A percentile compares a stretch with the other conserved stretches of the same genome.
Conservation (phyloP, 2,113 vertebrate species). For the Pterophyllum scalare region DNA sequence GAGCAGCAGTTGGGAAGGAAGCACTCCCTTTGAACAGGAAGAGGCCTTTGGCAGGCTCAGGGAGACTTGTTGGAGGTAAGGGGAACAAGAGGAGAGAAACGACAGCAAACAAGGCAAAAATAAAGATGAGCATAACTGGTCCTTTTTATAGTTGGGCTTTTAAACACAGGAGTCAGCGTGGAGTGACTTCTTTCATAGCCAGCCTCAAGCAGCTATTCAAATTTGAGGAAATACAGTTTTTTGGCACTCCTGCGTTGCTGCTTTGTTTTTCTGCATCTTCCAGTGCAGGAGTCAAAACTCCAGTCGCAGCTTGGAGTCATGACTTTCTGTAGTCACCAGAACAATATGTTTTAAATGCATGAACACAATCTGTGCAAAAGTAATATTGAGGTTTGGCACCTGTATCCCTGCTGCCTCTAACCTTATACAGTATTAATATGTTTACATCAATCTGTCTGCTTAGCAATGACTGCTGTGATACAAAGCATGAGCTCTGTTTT, state of each 20-base stretch:
- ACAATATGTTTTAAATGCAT: neutral
- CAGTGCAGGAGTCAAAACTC: neutral
- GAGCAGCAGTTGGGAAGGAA: neutral
- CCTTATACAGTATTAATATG: neutral
- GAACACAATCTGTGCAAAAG: neutral
- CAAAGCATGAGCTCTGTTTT: conserved; percentile 27
- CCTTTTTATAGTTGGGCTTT: fast-evolving
- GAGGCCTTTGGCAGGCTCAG: neutral
- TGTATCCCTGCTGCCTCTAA: neutral
- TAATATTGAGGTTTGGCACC: neutral
- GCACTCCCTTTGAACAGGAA: neutral
- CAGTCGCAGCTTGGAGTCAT: neutral
- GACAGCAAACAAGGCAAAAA: neutral
- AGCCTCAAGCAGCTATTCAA: neutral
- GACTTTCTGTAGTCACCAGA: neutral
- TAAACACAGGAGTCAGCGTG: neutral
- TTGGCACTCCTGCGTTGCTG: fast-evolving
- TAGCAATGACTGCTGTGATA: neutral
- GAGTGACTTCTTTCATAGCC: neutral
- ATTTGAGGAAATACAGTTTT: neutral
- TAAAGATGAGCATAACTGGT: neutral
- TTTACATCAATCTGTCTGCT: conserved; percentile 28
- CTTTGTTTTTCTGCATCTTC: neutral
- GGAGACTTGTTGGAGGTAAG: neutral
- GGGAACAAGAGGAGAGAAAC: fast-evolving